These are phyloP conservation scores for Escarpia spicata DNA, from an alignment of 2,888 invertebrate species.

Conservation along the genomic window DNA sequence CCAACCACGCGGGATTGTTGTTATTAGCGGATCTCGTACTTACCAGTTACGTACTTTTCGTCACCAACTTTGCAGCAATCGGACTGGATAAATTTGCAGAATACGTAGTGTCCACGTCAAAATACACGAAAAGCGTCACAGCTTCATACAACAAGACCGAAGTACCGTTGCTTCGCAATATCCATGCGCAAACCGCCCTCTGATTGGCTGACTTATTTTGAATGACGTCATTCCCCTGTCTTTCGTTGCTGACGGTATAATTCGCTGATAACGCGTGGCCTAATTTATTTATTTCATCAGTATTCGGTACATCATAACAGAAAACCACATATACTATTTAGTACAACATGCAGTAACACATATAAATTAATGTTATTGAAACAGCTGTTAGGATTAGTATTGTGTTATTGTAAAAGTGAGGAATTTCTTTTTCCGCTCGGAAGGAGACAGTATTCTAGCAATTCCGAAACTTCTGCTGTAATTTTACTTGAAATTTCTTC, in stretches of 20 bases:
- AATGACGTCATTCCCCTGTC: slow-evolving; percentile 16
- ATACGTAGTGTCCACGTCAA: slow-evolving; percentile 78
- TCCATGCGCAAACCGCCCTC: neutral
- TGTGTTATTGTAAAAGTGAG: neutral
- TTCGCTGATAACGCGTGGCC: neutral
- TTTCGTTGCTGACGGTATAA: slow-evolving; percentile 1
- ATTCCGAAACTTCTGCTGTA: neutral
- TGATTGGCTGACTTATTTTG: neutral
- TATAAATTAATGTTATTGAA: neutral
- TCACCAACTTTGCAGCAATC: slow-evolving; percentile 92
- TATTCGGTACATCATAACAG: neutral
- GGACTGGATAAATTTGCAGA: slow-evolving; percentile 90
- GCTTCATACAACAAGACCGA: slow-evolving; percentile 11
- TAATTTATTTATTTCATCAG: neutral
- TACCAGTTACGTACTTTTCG: slow-evolving; percentile 89
- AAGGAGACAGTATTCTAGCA: neutral
- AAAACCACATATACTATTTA: neutral
- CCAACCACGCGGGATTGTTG: slow-evolving; percentile 54
- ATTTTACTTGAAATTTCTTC: neutral
- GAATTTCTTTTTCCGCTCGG: neutral
- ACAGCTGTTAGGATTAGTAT: neutral
- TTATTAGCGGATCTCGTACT: slow-evolving; percentile 63
- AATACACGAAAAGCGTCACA: slow-evolving; percentile 51
- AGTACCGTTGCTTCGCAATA: slow-evolving; percentile 4
- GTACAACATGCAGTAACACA: neutral